These are phyloP conservation scores for Enteromius anoplus DNA, from an alignment of 2,797 vertebrate genomes.

Conservation along the genomic window DNA sequence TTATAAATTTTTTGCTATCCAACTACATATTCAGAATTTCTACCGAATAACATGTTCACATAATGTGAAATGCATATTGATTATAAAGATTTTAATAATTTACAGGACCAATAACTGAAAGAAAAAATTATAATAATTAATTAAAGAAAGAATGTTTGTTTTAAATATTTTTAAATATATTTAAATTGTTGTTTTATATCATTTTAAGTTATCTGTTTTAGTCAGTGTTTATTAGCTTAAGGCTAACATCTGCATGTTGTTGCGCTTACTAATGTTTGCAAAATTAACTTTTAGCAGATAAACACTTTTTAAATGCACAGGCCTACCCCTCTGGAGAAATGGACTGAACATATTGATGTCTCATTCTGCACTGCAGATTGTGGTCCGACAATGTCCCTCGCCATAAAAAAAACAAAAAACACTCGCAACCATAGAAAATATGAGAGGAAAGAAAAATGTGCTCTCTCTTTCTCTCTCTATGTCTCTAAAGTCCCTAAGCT, in stretches of 20 bases:
- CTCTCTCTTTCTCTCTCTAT: not conserved
- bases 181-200: not conserved
- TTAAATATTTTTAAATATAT: not conserved
- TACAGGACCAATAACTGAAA: not conserved
- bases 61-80: not conserved
- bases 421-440: not conserved
- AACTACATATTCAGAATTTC: not conserved
- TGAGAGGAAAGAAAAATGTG: not conserved
- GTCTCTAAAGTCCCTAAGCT: conserved; percentile 1
- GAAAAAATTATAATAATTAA: not conserved
- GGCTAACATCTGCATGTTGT: not conserved
- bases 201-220: not conserved
- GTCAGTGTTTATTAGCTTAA: not conserved
- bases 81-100: not conserved
- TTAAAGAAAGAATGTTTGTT: not conserved
- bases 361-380: conserved; percentile 2
- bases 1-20: no score
- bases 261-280: not conserved
- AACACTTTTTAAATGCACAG: not conserved
- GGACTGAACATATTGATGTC: not conserved
- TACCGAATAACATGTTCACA: not conserved
- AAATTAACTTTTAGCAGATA: not conserved
- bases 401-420: not conserved
- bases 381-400: not conserved
- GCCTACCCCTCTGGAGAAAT: not conserved